These are phyloP conservation scores for Scolopax bukidnonensis DNA, from an alignment of 2,797 vertebrate species.

Conservation along the genomic window DNA sequence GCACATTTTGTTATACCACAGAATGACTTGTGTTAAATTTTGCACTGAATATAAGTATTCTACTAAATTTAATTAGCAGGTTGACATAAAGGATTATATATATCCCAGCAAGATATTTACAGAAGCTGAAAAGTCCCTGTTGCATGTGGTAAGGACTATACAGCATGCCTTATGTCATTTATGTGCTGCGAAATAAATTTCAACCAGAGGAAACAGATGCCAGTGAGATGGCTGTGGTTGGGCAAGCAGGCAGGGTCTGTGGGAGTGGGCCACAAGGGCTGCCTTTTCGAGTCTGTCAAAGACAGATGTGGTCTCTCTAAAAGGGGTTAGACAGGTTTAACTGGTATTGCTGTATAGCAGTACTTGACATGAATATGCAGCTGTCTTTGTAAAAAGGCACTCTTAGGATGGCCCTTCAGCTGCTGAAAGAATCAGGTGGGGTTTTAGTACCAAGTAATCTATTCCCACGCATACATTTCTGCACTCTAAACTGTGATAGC, in stretches of 20 bases:
- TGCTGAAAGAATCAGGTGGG: neutral
- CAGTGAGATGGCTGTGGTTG: neutral
- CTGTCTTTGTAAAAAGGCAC: neutral
- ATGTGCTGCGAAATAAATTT: neutral
- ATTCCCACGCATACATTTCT: neutral
- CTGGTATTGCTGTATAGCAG: neutral
- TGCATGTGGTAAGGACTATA: neutral
- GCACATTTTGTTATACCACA: neutral
- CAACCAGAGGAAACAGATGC: neutral
- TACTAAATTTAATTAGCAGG: neutral
- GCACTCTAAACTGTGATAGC: neutral
- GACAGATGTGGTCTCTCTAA: fast-evolving
- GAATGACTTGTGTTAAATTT: neutral
- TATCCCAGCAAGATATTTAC: neutral
- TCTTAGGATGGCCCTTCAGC: neutral
- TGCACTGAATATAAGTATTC: neutral
- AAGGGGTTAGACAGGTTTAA: neutral
- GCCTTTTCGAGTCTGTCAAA: neutral
- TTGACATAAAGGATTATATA: neutral
- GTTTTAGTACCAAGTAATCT: neutral
- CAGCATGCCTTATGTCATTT: fast-evolving
- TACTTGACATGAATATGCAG: neutral
- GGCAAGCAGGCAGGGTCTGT: neutral
- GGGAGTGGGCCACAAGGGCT: neutral
- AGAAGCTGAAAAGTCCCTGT: neutral